Evolutionary conservation across 2,113 vertebrate species (phyloP), one percentile per base, ranked within the genome.

Genomic region (Sebastes fasciatus): DNA sequence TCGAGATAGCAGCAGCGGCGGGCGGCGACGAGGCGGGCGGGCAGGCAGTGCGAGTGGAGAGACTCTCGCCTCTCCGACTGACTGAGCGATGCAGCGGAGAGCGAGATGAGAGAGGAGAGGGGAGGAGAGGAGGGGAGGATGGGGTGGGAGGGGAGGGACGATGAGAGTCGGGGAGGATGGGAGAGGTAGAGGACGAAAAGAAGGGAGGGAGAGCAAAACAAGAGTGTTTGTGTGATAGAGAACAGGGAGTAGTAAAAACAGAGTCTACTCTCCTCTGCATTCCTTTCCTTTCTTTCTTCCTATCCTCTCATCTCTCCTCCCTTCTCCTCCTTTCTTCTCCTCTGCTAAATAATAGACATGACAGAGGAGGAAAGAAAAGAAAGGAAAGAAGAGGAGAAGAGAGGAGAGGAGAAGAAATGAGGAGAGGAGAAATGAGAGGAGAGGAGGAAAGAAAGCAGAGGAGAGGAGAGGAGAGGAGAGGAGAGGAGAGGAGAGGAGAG

Each of bases 21-120:
- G 79, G 85, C 71, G 42, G 89, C 52, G 43, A 81, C 58, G 26
- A 89, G 73, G 79, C 80, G 49, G 83, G 80, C 75, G 49, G 83
- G 80, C 75, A 76, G 85, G 85, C 84, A 23, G 81, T 60, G 92
- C 12, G 83, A 93, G 93, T 26, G 82, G 88, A 93, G 91, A 92
- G 93, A 91, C 88, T 89, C 89, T 89, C 74, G 89, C 79, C 92
- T 94, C 92, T 91, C 90, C 79, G 40, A 88, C 88, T 90, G 90
- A 92, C 86, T 84, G 92, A 93, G 90, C 80, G 87, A 89, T 90
- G 91, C 90, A 93, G 88, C 83, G 86, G 84, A 90, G 89, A 89
- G 87, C 60, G 52, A 87, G 85, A 90, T 73, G 76, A 90, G 89
- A 86, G 86, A 46, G 61, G 72, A 73, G 78, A 78, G 60, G 63